phyloP scores from a whole-genome alignment of 2,113 vertebrate species.

The Leucoraja erinaceus region DNA sequence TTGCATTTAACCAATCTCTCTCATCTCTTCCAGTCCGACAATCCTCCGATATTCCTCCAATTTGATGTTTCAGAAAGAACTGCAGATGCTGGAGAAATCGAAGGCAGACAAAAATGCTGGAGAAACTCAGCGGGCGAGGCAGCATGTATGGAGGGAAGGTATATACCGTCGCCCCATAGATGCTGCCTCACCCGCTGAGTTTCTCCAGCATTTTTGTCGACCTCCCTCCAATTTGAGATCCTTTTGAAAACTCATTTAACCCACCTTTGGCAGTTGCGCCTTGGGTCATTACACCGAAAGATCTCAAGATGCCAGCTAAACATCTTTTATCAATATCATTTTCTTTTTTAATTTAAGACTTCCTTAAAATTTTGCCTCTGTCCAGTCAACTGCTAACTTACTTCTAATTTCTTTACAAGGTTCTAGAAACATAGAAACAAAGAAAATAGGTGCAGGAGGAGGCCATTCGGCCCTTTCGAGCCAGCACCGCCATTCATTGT shows the following conservation, averaged over 20 bases:
- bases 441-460: too few relatives aligned
- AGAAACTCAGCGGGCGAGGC: too few relatives aligned
- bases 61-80: neutral
- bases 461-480: too few relatives aligned
- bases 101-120: too few relatives aligned
- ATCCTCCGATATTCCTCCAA: neutral
- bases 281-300: neutral
- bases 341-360: neutral
- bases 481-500: too few relatives aligned
- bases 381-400: neutral
- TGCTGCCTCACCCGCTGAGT: too few relatives aligned
- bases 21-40: neutral
- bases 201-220: too few relatives aligned
- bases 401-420: neutral
- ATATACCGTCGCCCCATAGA: too few relatives aligned
- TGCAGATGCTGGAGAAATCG: too few relatives aligned
- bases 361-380: neutral
- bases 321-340: neutral
- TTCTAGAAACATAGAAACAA: too few relatives aligned
- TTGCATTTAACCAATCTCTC: neutral
- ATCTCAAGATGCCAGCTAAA: neutral
- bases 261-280: neutral
- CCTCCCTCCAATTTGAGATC: neutral
- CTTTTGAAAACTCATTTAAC: neutral
- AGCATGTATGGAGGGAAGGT: too few relatives aligned